Percentiles rank a stretch among this genome's conserved stretches.
phyloP scores from a whole-genome alignment of 2,888 invertebrate genomes.

The Drosophila trichaetosa region DNA sequence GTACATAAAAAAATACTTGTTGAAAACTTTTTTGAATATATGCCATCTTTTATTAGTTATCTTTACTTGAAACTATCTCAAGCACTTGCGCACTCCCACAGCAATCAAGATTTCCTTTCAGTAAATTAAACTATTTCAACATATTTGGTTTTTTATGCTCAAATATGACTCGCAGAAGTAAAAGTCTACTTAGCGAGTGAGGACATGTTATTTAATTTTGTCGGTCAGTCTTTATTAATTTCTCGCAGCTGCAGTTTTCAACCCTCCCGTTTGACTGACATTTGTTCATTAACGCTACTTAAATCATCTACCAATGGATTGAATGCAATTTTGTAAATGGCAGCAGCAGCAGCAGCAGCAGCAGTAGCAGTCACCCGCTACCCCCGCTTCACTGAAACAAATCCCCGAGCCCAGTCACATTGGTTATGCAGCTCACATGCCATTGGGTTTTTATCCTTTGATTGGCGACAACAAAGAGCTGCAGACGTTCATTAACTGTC shows the following conservation, averaged over 20 bases:
- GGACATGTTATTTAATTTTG: not conserved
- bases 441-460: slow-evolving; percentile 48
- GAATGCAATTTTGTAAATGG: slow-evolving; percentile 19
- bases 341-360: slow-evolving; percentile 1
- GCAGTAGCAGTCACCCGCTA: not conserved
- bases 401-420: slow-evolving; percentile 27
- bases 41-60: not conserved
- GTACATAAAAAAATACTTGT: not conserved
- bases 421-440: slow-evolving; percentile 61
- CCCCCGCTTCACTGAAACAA: not conserved
- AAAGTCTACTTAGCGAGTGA: not conserved
- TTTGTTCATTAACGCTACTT: slow-evolving; percentile 11
- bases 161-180: not conserved
- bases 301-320: slow-evolving; percentile 44
- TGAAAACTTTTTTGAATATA: not conserved
- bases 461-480: slow-evolving; percentile 64
- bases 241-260: not conserved
- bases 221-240: not conserved
- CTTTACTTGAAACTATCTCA: not conserved
- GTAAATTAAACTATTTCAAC: not conserved
- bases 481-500: slow-evolving; percentile 73
- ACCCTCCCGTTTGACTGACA: not conserved
- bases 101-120: not conserved
- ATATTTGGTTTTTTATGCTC: not conserved
- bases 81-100: rapidly evolving